Conservation (phyloP, 2,888 invertebrate species). For the Eupithecia subfuscata region DNA sequence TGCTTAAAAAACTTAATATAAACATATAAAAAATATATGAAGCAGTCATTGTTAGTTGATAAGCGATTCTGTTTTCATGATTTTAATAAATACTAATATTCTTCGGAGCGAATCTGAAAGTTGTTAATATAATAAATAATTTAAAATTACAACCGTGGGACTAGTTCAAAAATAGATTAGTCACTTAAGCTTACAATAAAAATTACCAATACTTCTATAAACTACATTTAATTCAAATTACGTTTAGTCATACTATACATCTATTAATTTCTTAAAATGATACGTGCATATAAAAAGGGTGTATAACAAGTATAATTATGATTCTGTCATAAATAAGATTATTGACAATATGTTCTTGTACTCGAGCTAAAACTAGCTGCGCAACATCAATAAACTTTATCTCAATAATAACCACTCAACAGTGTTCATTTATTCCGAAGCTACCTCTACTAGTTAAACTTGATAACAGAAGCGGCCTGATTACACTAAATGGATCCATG, state of each 20-base stretch:
- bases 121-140: constrained; percentile 23
- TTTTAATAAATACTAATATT: constrained; percentile 78
- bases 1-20: constrained; percentile 37
- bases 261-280: constrained; percentile 46
- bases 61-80: constrained; percentile 25
- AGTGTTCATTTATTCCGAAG: constrained; percentile 68
- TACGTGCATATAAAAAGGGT: constrained; percentile 50
- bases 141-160: constrained; percentile 20
- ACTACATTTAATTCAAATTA: constrained; percentile 59
- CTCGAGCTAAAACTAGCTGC: constrained; percentile 58
- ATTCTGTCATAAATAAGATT: constrained; percentile 41
- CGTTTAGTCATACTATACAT: constrained; percentile 45
- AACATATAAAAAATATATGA: constrained; percentile 34
- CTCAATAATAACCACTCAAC: constrained; percentile 67
- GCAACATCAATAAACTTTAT: constrained; percentile 72
- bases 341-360: constrained; percentile 50
- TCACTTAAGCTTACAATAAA: constrained; percentile 39
- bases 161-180: constrained; percentile 38
- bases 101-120: constrained; percentile 81
- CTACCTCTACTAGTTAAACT: constrained; percentile 60
- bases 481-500: background rate
- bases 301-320: constrained; percentile 50
- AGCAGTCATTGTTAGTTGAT: constrained; percentile 45
- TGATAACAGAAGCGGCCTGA: constrained; percentile 47
- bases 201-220: constrained; percentile 43